Conservation (phyloP, 2,888 invertebrate genomes). For the Drosophila falleni region DNA sequence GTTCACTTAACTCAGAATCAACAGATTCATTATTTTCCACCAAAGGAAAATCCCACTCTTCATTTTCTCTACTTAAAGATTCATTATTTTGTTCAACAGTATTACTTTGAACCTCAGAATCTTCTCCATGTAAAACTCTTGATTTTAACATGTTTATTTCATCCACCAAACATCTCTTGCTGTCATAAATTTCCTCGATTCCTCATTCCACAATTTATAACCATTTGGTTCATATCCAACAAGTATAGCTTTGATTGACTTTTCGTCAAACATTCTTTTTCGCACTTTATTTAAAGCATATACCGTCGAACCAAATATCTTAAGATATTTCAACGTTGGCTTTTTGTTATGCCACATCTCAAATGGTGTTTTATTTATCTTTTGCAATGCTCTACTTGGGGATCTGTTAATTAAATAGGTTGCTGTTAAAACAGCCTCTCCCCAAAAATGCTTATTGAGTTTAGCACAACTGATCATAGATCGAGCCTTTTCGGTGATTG, state of each 20-base stretch:
- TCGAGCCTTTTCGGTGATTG: slow-evolving; percentile 27
- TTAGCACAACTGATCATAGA: slow-evolving; percentile 48
- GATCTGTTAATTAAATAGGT: slow-evolving; percentile 62
- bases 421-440: slow-evolving; percentile 81
- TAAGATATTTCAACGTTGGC: slow-evolving; percentile 9
- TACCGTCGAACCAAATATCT: slow-evolving; percentile 12
- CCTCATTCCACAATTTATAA: slow-evolving; percentile 12
- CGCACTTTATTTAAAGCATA: slow-evolving; percentile 8
- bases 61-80: slow-evolving; percentile 10
- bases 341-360: slow-evolving; percentile 11
- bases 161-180: slow-evolving; percentile 17
- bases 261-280: slow-evolving; percentile 11
- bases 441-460: slow-evolving; percentile 78
- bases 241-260: slow-evolving; percentile 24
- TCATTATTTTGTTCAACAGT: slow-evolving; percentile 7
- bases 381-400: slow-evolving; percentile 1
- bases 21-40: not conserved
- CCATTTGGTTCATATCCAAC: slow-evolving; percentile 17
- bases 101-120: slow-evolving; percentile 9
- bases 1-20: not conserved
- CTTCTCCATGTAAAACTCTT: slow-evolving; percentile 36
- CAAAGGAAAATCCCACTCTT: slow-evolving; percentile 19
- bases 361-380: slow-evolving; percentile 7
- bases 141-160: slow-evolving; percentile 22
- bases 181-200: slow-evolving; percentile 33